Evolutionary conservation across 1,140 invertebrate genomes (phyloP).

Genomic region (Anastrepha ludens): DNA sequence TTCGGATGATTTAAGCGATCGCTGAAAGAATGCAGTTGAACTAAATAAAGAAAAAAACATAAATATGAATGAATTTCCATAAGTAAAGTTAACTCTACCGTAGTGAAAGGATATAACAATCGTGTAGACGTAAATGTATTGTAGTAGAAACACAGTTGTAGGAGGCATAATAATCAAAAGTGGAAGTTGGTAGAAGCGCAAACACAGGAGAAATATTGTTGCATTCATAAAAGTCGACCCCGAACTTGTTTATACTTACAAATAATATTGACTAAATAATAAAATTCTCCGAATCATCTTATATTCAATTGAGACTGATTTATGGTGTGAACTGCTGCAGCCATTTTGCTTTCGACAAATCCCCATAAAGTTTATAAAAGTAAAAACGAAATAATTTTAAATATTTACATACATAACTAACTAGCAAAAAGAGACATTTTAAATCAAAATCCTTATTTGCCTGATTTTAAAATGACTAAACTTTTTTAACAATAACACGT

Average conservation of each 20-base stretch:
- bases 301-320: constrained; percentile 53
- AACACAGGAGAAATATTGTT: neutral
- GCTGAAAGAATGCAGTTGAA: constrained; percentile 55
- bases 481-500: constrained; percentile 6
- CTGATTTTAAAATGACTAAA: constrained; percentile 45
- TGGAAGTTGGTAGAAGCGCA: neutral
- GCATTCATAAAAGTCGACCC: neutral
- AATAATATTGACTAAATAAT: neutral
- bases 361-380: constrained; percentile 42
- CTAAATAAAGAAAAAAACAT: neutral
- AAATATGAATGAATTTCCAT: neutral
- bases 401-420: neutral
- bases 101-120: neutral
- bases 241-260: constrained; percentile 3
- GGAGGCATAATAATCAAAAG: constrained; percentile 14
- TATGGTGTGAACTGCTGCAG: constrained; percentile 51
- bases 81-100: neutral
- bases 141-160: constrained; percentile 4
- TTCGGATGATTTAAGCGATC: constrained; percentile 71
- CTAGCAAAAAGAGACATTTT: constrained; percentile 27
- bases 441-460: constrained; percentile 17
- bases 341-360: constrained; percentile 49
- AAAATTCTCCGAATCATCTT: constrained; percentile 45
- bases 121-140: neutral
- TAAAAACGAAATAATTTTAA: constrained; percentile 51